Conservation (phyloP, 2,888 invertebrate genomes). For the Thereva nobilitata region DNA sequence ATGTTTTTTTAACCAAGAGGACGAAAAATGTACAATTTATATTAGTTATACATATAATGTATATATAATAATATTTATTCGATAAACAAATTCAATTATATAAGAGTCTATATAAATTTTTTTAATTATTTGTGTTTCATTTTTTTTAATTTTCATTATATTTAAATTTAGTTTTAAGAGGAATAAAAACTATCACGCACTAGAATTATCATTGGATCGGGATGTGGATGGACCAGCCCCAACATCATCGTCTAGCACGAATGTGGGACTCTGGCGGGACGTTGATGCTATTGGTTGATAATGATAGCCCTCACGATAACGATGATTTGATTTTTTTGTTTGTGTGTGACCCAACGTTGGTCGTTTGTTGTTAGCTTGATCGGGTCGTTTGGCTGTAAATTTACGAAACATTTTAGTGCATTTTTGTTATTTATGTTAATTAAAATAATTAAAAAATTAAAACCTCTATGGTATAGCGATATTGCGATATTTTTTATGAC, state of each 20-base stretch:
- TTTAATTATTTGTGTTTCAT: slow-evolving; percentile 46
- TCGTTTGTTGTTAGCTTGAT: slow-evolving; percentile 59
- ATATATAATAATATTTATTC: slow-evolving; percentile 34
- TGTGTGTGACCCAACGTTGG: slow-evolving; percentile 59
- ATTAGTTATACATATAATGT: slow-evolving; percentile 37
- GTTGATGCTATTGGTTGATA: slow-evolving; percentile 61
- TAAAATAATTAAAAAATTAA: too few species aligned
- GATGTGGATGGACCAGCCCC: slow-evolving; percentile 59
- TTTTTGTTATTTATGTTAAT: too few species aligned
- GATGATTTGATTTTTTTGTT: slow-evolving; percentile 58
- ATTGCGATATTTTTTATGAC: too few species aligned
- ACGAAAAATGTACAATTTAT: slow-evolving; percentile 27
- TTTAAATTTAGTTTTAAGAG: slow-evolving; percentile 47
- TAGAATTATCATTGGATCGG: slow-evolving; percentile 60
- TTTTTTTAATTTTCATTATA: slow-evolving; percentile 47
- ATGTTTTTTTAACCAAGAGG: slow-evolving; percentile 23
- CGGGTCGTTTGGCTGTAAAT: slow-evolving; percentile 58
- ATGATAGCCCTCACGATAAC: slow-evolving; percentile 60
- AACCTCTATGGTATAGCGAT: too few species aligned
- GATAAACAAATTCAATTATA: slow-evolving; percentile 36
- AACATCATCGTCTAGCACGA: slow-evolving; percentile 56
- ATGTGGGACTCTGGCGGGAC: slow-evolving; percentile 62
- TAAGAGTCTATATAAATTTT: slow-evolving; percentile 41
- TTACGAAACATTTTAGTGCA: slow-evolving; percentile 8
- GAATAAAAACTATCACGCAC: slow-evolving; percentile 60